phyloP scores from a whole-genome alignment of 2,797 vertebrate species.

The Cercopithecus neglectus region DNA sequence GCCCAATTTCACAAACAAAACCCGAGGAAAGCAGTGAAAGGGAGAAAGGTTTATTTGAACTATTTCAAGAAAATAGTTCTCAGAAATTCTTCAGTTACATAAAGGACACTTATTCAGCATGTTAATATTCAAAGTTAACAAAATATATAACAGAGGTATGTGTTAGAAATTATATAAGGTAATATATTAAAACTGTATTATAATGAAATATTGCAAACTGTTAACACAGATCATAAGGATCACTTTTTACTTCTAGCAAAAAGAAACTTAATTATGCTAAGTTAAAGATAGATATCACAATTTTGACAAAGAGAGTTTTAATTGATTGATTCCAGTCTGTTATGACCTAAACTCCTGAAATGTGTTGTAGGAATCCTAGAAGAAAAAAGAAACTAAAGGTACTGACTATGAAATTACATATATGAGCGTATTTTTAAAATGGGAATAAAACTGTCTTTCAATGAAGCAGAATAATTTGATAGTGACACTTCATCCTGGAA shows the following conservation, averaged over 20 bases:
- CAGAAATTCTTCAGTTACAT: neutral
- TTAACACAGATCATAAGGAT: neutral
- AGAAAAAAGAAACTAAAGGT: slow-evolving; percentile 79
- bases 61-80: slow-evolving; percentile 4
- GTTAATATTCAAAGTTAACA: slow-evolving; percentile 1
- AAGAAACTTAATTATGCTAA: neutral
- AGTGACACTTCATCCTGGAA: slow-evolving; percentile 87
- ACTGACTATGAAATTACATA: slow-evolving; percentile 87
- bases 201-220: neutral
- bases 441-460: slow-evolving; percentile 87
- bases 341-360: slow-evolving; percentile 72
- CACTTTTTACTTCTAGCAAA: neutral
- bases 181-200: slow-evolving; percentile 31
- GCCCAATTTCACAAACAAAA: neutral
- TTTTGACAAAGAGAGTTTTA: slow-evolving; percentile 53
- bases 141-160: neutral
- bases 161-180: neutral
- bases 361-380: slow-evolving; percentile 70
- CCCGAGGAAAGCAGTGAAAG: neutral
- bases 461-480: slow-evolving; percentile 90
- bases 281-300: neutral
- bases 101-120: neutral
- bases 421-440: slow-evolving; percentile 85
- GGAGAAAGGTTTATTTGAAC: neutral
- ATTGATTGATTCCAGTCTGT: slow-evolving; percentile 70